phyloP scores from a whole-genome alignment of 2,797 vertebrate genomes.

The Agapornis canus region DNA sequence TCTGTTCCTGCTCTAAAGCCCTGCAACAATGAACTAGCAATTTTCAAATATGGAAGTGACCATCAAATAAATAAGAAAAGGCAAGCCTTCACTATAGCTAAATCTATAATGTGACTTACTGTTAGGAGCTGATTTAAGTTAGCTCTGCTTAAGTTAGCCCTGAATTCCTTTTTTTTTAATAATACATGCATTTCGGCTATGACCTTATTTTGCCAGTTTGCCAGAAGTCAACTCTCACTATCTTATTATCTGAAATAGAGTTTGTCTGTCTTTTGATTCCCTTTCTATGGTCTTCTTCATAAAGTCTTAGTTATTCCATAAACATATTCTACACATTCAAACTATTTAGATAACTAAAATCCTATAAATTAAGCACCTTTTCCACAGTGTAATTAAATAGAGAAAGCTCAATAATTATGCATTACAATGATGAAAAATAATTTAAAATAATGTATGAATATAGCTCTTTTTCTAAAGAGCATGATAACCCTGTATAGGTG shows the following conservation, averaged over 20 bases:
- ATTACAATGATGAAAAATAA: background rate
- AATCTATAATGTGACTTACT: background rate
- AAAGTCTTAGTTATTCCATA: background rate
- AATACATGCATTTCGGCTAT: background rate
- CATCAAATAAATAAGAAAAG: background rate
- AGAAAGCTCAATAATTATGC: rapidly evolving
- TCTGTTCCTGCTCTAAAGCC: background rate
- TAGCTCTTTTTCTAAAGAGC: background rate
- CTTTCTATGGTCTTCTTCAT: background rate
- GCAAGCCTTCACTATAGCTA: background rate
- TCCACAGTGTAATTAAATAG: background rate
- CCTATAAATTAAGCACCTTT: background rate
- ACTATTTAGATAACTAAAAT: background rate
- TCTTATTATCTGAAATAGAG: background rate
- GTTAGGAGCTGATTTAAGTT: background rate
- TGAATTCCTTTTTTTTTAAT: background rate
- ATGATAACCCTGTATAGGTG: background rate
- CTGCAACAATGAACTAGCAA: background rate
- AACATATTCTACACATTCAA: background rate
- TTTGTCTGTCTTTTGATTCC: background rate
- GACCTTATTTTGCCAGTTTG: background rate
- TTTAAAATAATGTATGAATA: background rate
- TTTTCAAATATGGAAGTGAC: background rate
- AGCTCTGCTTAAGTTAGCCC: background rate
- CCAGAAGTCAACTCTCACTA: background rate